Percentiles rank a stretch among this genome's conserved stretches.
These are phyloP conservation scores for Pelmatolapia mariae DNA, from an alignment of 2,113 vertebrate genomes.

Conservation along the genomic window DNA sequence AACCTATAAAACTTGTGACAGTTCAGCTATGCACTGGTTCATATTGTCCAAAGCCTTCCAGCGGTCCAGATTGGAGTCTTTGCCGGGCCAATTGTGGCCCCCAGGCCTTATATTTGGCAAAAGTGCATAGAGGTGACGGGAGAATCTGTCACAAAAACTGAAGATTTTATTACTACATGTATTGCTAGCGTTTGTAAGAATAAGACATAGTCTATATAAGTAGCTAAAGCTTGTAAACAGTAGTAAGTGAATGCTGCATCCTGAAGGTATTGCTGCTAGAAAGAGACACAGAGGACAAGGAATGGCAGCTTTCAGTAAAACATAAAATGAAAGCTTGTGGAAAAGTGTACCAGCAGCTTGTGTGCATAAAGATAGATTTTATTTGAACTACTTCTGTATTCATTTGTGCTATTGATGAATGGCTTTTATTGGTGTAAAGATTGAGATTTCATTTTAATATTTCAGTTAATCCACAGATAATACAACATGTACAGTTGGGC, in stretches of 20 bases:
- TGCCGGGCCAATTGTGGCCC: background rate
- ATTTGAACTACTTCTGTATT: background rate
- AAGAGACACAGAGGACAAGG: background rate
- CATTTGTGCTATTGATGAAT: background rate
- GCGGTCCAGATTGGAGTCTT: background rate
- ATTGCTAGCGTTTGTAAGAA: background rate
- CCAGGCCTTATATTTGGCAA: background rate
- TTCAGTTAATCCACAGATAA: background rate
- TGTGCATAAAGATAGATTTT: background rate
- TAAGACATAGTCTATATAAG: background rate
- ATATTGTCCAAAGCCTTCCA: background rate
- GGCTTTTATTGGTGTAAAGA: background rate
- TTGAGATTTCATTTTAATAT: background rate
- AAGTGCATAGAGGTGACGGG: background rate
- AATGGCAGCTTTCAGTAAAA: background rate
- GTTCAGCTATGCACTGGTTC: background rate
- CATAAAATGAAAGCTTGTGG: background rate
- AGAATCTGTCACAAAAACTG: background rate
- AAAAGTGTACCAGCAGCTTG: background rate
- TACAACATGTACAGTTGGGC: background rate
- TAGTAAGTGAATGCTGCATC: background rate
- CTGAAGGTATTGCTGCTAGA: background rate
- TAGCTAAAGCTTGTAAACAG: background rate
- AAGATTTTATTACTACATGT: background rate
- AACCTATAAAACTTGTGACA: background rate